Evolutionary conservation across 1,140 invertebrate genomes (phyloP).

Genomic region (Drosophila lini): DNA sequence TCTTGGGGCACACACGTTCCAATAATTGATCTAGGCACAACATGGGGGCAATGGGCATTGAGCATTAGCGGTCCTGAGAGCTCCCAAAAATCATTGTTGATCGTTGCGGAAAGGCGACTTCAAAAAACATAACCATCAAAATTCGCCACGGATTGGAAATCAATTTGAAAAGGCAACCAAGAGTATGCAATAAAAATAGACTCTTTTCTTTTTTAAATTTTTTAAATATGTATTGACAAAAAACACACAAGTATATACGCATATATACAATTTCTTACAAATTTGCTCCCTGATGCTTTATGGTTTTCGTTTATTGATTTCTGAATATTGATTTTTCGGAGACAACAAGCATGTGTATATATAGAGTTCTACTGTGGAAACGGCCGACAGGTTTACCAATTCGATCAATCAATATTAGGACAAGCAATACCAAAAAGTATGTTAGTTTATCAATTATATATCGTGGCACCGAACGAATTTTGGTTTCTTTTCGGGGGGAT

Average conservation of each 20-base stretch:
- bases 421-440: slow-evolving; percentile 22
- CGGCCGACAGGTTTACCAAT: slow-evolving; percentile 24
- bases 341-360: not conserved
- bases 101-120: slow-evolving; percentile 4
- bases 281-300: not conserved
- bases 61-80: not conserved
- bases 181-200: no score
- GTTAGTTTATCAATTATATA: slow-evolving; percentile 4
- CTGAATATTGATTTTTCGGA: not conserved
- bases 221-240: not conserved
- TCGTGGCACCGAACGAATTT: slow-evolving; percentile 1
- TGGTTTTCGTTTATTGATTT: slow-evolving; percentile 4
- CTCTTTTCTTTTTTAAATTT: no score
- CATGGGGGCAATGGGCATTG: slow-evolving; percentile 16
- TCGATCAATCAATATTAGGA: slow-evolving; percentile 2
- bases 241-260: not conserved
- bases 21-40: slow-evolving; percentile 4
- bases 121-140: slow-evolving; percentile 3
- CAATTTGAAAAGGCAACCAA: not conserved
- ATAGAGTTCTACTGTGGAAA: slow-evolving; percentile 26
- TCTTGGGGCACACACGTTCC: slow-evolving; percentile 40
- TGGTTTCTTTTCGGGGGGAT: not conserved
- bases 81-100: not conserved
- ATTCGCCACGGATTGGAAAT: not conserved
- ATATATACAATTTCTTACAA: not conserved